Percentiles rank a stretch among this genome's conserved stretches.
Evolutionary conservation across 2,888 invertebrate genomes (phyloP).

Genomic region (Drosophila ezoana): DNA sequence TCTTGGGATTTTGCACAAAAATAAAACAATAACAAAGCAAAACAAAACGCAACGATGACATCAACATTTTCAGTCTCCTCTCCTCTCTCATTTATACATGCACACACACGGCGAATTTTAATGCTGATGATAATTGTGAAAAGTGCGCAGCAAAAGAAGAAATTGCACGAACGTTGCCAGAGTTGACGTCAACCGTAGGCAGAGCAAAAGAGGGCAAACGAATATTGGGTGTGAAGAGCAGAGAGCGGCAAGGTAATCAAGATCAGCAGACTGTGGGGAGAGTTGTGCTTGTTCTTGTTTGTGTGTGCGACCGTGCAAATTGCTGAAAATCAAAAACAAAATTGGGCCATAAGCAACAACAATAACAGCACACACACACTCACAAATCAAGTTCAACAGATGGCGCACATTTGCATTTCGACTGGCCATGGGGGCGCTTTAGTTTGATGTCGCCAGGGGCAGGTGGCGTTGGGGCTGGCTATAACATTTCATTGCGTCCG

Average conservation of each 20-base stretch:
- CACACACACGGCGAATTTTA: constrained; percentile 50
- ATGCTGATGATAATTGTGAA: constrained; percentile 64
- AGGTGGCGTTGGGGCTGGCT: constrained; percentile 21
- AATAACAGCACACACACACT: constrained; percentile 9
- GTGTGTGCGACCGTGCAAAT: constrained; percentile 47
- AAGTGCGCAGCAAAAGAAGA: constrained; percentile 73
- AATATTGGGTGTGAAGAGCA: constrained; percentile 18
- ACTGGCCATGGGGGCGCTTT: constrained; percentile 28
- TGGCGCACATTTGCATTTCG: constrained; percentile 66
- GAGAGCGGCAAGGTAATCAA: constrained; percentile 25
- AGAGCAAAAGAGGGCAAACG: constrained; percentile 18
- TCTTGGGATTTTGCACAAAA: constrained; percentile 43
- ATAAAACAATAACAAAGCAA: constrained; percentile 40
- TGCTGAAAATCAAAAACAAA: constrained; percentile 46
- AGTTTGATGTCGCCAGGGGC: constrained; percentile 11
- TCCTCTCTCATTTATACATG: constrained; percentile 23
- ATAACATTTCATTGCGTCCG: constrained; percentile 52
- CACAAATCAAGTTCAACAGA: constrained; percentile 70
- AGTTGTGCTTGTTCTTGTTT: constrained; percentile 29
- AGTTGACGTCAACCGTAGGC: constrained; percentile 57
- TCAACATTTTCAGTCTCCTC: constrained; percentile 64
- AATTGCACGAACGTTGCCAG: constrained; percentile 63
- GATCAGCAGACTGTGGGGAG: constrained; percentile 39
- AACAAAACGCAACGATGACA: constrained; percentile 72
- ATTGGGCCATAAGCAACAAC: constrained; percentile 53